Percentiles rank a stretch among this genome's conserved stretches.
These are phyloP conservation scores for Coregonus suidteri DNA, from an alignment of 2,797 vertebrate species.

Conservation along the genomic window DNA sequence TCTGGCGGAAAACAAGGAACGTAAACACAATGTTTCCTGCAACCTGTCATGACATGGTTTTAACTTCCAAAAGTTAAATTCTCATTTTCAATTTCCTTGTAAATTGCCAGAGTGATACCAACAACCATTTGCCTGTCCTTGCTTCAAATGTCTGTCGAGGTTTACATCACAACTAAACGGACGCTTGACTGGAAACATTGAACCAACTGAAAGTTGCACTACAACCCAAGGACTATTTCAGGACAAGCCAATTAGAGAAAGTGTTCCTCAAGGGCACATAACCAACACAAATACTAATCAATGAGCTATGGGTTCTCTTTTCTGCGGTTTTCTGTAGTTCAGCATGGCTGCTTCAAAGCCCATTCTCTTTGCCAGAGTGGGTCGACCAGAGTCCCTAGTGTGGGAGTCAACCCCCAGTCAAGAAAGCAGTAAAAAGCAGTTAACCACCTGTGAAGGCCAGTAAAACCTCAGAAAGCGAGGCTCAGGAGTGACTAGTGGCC, in stretches of 20 bases:
- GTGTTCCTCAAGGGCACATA: background rate
- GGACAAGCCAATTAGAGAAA: slow-evolving; percentile 1
- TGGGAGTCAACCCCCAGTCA: slow-evolving; percentile 31
- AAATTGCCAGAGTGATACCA: background rate
- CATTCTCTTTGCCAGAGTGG: background rate
- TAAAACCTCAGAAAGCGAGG: slow-evolving; percentile 35
- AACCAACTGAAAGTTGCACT: slow-evolving; percentile 5
- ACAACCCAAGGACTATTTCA: slow-evolving; percentile 8
- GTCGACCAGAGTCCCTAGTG: background rate
- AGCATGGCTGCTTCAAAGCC: slow-evolving; percentile 5
- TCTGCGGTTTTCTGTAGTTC: slow-evolving; percentile 1
- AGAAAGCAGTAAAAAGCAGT: slow-evolving; percentile 24
- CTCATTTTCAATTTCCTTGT: background rate
- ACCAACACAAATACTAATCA: slow-evolving; percentile 1
- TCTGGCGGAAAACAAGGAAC: background rate
- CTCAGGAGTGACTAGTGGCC: slow-evolving; percentile 24
- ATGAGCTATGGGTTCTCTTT: background rate
- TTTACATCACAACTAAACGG: background rate
- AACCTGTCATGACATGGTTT: background rate
- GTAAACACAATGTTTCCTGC: no score
- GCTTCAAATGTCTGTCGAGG: background rate
- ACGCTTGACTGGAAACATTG: slow-evolving; percentile 17
- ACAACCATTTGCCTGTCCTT: background rate
- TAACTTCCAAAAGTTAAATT: background rate
- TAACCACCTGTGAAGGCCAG: no score